Conservation (phyloP, 1,140 invertebrate species). For the Papilio helenus region DNA sequence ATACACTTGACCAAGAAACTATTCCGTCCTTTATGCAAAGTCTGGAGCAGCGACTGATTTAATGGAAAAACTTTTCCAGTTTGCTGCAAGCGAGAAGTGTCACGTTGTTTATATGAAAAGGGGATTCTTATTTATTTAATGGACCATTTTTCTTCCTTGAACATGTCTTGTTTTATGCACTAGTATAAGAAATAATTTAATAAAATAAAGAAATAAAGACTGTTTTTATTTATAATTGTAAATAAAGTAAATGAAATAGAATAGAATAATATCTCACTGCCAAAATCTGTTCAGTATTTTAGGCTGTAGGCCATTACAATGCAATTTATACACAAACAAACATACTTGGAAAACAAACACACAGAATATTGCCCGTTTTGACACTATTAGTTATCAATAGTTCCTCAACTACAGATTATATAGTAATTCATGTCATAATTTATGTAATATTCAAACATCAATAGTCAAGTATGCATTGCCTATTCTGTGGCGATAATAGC, state of each 20-base stretch:
- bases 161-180: not conserved
- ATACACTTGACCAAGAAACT: conserved; percentile 21
- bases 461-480: conserved; percentile 17
- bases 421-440: not conserved
- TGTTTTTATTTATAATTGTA: no score
- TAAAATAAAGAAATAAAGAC: no score
- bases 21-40: conserved; percentile 32
- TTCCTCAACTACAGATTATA: no score
- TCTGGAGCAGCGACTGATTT: conserved; percentile 18
- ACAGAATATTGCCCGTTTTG: no score
- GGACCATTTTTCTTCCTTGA: not conserved
- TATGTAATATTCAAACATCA: conserved; percentile 2
- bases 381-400: no score
- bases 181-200: not conserved
- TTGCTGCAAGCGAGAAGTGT: conserved; percentile 27
- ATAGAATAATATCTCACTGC: no score
- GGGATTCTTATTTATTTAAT: not conserved
- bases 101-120: conserved; percentile 1
- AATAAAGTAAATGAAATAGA: no score
- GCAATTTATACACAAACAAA: no score
- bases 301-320: no score
- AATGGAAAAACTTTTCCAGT: conserved; percentile 39
- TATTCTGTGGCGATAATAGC: conserved; percentile 2
- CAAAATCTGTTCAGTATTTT: no score
- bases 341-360: no score